phyloP scores from a whole-genome alignment of 2,888 invertebrate species.

The Neoitamus cyanurus region DNA sequence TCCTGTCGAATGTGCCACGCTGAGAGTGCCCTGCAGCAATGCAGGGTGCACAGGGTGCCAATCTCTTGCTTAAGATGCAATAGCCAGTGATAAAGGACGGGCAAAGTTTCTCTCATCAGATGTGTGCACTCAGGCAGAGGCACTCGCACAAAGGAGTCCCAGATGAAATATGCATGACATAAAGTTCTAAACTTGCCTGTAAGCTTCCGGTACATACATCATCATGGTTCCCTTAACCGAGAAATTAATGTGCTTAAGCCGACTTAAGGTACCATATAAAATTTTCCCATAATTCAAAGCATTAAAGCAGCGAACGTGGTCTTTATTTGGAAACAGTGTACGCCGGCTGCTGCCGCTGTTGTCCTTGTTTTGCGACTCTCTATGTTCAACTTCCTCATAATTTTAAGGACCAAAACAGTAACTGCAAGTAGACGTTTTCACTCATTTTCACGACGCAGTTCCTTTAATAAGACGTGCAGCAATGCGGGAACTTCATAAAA shows the following conservation, averaged over 20 bases:
- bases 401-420: not conserved
- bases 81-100: not conserved
- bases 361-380: not conserved
- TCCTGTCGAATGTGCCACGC: too few species aligned
- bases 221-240: not conserved
- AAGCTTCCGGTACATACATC: conserved; percentile 9
- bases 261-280: not conserved
- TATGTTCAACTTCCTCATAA: not conserved
- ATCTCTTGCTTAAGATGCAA: not conserved
- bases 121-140: not conserved
- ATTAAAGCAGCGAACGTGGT: not conserved
- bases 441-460: too few species aligned
- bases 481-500: too few species aligned
- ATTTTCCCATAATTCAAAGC: not conserved
- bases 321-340: not conserved
- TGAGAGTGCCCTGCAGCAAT: not conserved
- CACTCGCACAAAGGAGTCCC: not conserved
- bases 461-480: too few species aligned
- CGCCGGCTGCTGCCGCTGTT: not conserved
- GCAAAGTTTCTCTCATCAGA: not conserved
- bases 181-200: not conserved
- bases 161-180: not conserved
- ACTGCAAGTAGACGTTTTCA: too few species aligned
- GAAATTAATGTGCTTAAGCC: not conserved
- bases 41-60: not conserved